Base-by-base conservation (phyloP, 2,113 vertebrate species). In the Cavia aperea region DNA sequence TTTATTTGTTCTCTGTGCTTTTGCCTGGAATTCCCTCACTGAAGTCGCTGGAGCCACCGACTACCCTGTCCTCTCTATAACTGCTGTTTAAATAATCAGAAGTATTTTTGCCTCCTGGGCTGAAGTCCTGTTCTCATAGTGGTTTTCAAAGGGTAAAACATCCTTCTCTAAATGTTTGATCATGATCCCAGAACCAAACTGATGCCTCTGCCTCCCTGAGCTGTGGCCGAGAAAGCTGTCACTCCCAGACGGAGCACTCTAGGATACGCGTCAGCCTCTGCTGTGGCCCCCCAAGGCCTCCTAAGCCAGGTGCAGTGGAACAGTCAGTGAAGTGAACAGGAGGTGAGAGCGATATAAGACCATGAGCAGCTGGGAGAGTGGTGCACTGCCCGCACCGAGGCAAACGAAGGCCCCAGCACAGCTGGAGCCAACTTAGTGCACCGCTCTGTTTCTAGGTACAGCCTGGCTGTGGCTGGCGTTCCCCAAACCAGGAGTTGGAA, bases 81-180 rank as follows among this genome's bases (percentile, higher is more conserved):
- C 66, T 84, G 86, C 46, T 72, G 43, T 94, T 84, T 81, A 81
- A 90, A 88, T 86, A 51, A 89, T 65, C 93, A 75, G 87, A 94
- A 89, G 81, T 81, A 23, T n/a, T 12, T 90, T 90, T 90, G 79
- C 88, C 91, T 92, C 19, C 82, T 88, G 81, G n/a, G 26, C 63
- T 58, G 51, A 78, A 5, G 23, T 68, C 95, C 51, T 90, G 68
- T 92, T 94, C 88, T 23, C 60, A 86, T 91, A 66, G 86, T 39
- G 65, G 7, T 51, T 85, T 93, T 78, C 85, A 87, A 78, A 94
- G 90, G 65, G 51, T 86, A 6, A 18, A 56, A 39, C 39, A n/a
- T 60, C 83, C 78, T 83, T 89, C 91, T 82, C 73, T 88, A 39
- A 87, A 54, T 78, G 88, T 82, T 78, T 86, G 87, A 81, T 94